A percentile compares a stretch with the other conserved stretches of the same genome.
Conservation (phyloP, 2,113 vertebrate genomes). For the Sylvietta virens region DNA sequence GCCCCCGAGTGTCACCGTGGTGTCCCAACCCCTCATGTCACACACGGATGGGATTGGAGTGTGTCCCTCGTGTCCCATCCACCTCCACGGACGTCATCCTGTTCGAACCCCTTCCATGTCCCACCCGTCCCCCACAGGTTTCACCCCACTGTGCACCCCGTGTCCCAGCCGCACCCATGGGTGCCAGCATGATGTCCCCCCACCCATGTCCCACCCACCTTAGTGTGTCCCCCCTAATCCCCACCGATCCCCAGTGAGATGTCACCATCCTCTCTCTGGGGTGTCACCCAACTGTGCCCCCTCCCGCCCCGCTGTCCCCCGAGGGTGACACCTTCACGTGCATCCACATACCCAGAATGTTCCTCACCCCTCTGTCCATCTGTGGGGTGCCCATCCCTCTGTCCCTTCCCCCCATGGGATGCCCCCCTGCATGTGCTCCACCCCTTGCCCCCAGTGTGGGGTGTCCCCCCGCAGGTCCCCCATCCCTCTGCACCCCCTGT, state of each 20-base stretch:
- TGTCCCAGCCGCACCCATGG: neutral
- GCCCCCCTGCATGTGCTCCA: neutral
- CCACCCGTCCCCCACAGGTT: neutral
- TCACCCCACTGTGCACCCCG: neutral
- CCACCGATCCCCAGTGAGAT: no score
- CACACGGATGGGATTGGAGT: neutral
- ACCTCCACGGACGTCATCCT: neutral
- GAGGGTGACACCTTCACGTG: neutral
- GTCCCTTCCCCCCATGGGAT: neutral
- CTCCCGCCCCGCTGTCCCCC: neutral
- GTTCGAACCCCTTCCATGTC: neutral
- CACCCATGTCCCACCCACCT: neutral
- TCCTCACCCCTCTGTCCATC: neutral
- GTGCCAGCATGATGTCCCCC: neutral
- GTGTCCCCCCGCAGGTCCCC: neutral
- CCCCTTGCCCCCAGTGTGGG: neutral
- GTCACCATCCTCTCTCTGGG: neutral
- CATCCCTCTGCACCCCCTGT: neutral
- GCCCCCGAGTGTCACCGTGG: neutral
- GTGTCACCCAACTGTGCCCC: neutral
- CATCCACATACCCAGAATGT: neutral
- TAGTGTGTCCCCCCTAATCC: no score
- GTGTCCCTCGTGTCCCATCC: neutral
- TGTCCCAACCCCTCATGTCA: neutral
- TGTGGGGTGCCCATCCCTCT: neutral